These are phyloP conservation scores for Heliconius ismenius DNA, from an alignment of 2,888 invertebrate species.

Conservation along the genomic window DNA sequence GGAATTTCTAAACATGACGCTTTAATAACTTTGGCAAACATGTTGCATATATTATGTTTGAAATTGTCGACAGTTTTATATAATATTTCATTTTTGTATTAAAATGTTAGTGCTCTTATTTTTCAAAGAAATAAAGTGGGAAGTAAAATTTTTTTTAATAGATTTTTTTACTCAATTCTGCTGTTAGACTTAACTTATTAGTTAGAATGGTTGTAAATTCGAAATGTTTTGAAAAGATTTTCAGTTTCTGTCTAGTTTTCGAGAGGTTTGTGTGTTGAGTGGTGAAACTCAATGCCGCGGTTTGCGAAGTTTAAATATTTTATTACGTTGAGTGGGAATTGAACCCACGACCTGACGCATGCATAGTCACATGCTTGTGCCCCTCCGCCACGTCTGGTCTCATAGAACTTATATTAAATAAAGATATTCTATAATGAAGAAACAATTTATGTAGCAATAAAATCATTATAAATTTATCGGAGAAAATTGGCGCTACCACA, in stretches of 20 bases:
- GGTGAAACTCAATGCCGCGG: neutral
- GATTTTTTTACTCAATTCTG: neutral
- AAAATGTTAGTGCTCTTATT: neutral
- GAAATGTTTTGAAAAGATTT: no score
- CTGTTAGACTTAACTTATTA: neutral
- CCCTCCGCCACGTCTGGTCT: no score
- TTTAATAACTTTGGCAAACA: conserved; percentile 29
- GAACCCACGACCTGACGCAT: neutral
- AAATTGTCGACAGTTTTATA: conserved; percentile 14
- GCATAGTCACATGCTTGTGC: neutral
- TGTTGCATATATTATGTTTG: conserved; percentile 21
- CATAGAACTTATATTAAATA: neutral
- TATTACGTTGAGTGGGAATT: neutral
- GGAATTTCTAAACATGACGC: conserved; percentile 21
- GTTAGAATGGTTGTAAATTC: neutral
- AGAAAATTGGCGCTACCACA: neutral
- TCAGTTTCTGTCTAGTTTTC: no score
- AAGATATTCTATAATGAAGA: neutral
- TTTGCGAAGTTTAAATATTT: neutral
- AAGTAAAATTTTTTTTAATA: neutral
- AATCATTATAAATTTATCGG: neutral
- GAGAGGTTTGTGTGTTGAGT: neutral
- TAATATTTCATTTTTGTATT: neutral
- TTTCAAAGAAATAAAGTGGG: neutral
- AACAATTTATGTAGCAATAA: neutral